Evolutionary conservation across 2,888 invertebrate genomes (phyloP), one percentile per base, ranked within the genome.

Genomic region (Ganaspis brasiliensis): DNA sequence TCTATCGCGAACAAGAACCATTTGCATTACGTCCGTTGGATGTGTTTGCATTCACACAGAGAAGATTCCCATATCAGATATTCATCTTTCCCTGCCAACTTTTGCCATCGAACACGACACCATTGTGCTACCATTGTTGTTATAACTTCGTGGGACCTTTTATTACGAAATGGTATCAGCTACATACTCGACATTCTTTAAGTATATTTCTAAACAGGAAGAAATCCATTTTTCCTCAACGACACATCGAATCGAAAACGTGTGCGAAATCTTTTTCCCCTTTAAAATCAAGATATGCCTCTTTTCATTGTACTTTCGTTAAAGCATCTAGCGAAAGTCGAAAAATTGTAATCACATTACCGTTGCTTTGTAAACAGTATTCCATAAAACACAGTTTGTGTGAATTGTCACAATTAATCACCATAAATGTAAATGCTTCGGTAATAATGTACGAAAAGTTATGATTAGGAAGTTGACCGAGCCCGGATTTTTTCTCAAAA

Each of bases 71-170:
- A 82, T 78, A 82, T 80, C 80, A 80, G 82, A 82, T 82, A 82
- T 82, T 79, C 79, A 82, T 82, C 82, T 82, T 80, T 79, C 73
- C 75, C 72, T 57, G 72, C 75, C n/a, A 67, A 78, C 73, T 79
- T 78, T 75, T 80, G 76, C 86, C 87, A 85, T 87, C 87, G 86
- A 89, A 87, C 82, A 81, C 82, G 81, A 84, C 84, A 77, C 83
- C 75, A 84, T 85, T 85, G 84, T 83, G 78, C 76, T 79, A 73
- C 81, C 82, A 84, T 85, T 85, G 85, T 88, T 84, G 81, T 81
- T 81, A 87, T 85, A 87, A 89, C 84, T 85, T 81, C 87, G 87
- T 87, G 89, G 79, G 89, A 89, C 79, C 83, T 72, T 78, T 78
- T 77, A 79, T 90, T 88, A 85, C 84, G 88, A 89, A 89, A 90